Base-by-base conservation (phyloP, 2,113 vertebrate genomes). In the Podiceps cristatus region DNA sequence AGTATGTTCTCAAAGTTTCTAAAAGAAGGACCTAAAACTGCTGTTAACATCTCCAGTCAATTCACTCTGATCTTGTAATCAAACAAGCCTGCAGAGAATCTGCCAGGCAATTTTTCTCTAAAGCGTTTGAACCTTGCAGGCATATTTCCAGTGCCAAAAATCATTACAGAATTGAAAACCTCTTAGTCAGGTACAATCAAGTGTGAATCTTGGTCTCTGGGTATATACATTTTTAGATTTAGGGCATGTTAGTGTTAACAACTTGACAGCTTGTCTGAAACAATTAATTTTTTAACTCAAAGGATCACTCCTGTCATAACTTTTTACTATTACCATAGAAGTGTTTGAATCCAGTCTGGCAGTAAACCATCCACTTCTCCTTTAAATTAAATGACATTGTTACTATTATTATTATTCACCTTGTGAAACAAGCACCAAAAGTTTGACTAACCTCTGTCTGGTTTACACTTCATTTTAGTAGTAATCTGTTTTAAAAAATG, bases 241-340 rank as follows among this genome's bases (percentile, higher is more conserved):
- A 96, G 82, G 91, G 63, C 94, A 95, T 83, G 88, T 94, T 93
- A 94, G 60, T 96, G 89, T 95, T 97, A 97, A 97, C 63, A 96
- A 90, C 83, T 96, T 97, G 97, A 97, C 96, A 96, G 86, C 90
- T 95, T 98, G 96, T 97, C 97, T 95, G 74, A 97, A 97, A 81
- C 52, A 79, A 92, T 97, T 95, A 94, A 63, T 66, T 83, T 96
- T 93, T 97, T 81, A 94, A 95, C 47, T 67, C 71, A 84, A 96
- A 90, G 17, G 67, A 92, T 94, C 56, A 76, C 60, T 89, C 42
- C 56, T 94, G 95, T 97, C 97, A 90, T 74, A 97, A 86, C 71
- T 88, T 96, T 92, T 95, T 94, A 92, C 37, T 11, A 44, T 86
- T 81, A 75, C 66, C 50, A 49, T 33, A n/a, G 71, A 58, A 83